A percentile compares a stretch with the other conserved stretches of the same genome.
phyloP scores from a whole-genome alignment of 2,888 invertebrate species.

The Eupithecia centaureata region DNA sequence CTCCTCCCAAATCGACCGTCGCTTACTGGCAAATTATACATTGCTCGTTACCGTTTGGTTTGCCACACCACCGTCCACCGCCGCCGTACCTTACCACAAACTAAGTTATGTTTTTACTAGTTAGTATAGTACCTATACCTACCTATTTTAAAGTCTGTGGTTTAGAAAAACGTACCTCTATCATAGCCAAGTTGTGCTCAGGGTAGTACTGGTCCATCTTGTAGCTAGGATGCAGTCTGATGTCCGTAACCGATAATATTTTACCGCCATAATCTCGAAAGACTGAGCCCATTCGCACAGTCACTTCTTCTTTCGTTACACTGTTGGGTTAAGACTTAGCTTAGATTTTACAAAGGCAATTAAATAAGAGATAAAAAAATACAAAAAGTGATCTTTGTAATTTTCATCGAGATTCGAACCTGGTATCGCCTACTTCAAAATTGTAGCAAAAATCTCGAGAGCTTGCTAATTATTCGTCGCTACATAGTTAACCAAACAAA shows the following conservation, averaged over 20 bases:
- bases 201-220: conserved; percentile 76
- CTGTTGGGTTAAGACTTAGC: conserved; percentile 47
- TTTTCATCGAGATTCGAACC: not conserved
- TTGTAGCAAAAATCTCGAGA: not conserved
- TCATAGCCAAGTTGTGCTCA: conserved; percentile 75
- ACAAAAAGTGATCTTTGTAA: not conserved
- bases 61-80: too few relatives aligned
- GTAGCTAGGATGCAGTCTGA: conserved; percentile 72
- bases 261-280: conserved; percentile 75
- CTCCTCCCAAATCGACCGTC: too few relatives aligned
- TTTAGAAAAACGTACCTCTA: conserved; percentile 74
- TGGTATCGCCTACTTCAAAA: not conserved
- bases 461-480: not conserved
- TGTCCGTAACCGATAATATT: conserved; percentile 64
- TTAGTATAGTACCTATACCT: too few relatives aligned
- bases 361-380: not conserved
- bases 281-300: conserved; percentile 73
- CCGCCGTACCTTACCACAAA: too few relatives aligned
- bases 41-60: too few relatives aligned
- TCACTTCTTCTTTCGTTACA: conserved; percentile 70
- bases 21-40: too few relatives aligned
- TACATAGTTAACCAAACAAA: not conserved
- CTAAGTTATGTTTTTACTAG: too few relatives aligned
- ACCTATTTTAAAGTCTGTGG: too few relatives aligned
- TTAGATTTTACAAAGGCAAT: not conserved